phyloP scores from a whole-genome alignment of 2,113 vertebrate genomes.

The cattle (Bos taurus) region DNA sequence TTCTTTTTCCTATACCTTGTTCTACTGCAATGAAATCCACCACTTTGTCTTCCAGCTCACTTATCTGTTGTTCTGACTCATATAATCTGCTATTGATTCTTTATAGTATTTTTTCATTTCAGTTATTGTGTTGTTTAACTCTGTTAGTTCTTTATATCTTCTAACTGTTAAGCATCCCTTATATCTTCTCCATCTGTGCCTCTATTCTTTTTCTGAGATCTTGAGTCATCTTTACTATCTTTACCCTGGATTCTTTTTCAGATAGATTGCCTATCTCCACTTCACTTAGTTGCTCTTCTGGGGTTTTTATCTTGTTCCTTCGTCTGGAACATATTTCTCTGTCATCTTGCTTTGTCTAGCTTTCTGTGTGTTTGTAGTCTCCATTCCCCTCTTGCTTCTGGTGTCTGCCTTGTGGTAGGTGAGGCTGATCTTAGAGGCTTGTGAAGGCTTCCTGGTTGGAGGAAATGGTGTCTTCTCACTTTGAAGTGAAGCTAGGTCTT shows the following conservation, averaged over 20 bases:
- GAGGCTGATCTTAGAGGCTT: neutral
- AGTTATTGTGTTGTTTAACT: neutral
- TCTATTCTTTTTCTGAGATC: neutral
- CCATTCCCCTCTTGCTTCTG: neutral
- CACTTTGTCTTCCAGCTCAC: neutral
- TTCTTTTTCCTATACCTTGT: neutral
- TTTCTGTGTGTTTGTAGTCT: neutral
- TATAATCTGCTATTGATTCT: neutral
- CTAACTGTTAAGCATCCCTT: neutral
- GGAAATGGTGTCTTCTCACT: neutral
- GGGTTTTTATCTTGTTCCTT: neutral
- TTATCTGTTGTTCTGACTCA: neutral
- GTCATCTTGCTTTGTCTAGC: neutral
- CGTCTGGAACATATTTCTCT: neutral
- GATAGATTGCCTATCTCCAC: neutral
- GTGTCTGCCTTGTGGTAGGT: neutral
- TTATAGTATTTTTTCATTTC: neutral
- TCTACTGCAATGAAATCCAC: neutral
- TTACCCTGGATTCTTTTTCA: neutral
- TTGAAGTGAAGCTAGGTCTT: neutral
- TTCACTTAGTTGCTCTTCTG: neutral
- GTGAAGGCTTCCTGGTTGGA: neutral
- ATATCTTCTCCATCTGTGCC: neutral
- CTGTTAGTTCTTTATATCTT: neutral
- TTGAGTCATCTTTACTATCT: neutral